These are phyloP conservation scores for Latheticus oryzae DNA, from an alignment of 2,888 invertebrate species.

Conservation along the genomic window DNA sequence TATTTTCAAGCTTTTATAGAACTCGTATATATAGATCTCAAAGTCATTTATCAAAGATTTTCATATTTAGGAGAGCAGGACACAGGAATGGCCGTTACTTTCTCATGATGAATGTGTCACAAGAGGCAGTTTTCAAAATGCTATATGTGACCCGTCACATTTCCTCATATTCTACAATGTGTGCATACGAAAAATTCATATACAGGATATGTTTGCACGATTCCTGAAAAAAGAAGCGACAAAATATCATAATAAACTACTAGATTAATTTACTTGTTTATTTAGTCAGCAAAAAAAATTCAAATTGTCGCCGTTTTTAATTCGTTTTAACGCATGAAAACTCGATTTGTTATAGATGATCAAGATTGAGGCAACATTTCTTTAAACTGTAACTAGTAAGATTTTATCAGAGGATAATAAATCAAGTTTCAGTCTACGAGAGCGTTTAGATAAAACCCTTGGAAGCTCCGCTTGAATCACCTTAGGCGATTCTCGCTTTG, in stretches of 20 bases:
- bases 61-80: constrained; percentile 47
- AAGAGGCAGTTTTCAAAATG: constrained; percentile 58
- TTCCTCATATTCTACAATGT: constrained; percentile 55
- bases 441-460: constrained; percentile 61
- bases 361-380: constrained; percentile 55
- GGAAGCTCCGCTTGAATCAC: constrained; percentile 62
- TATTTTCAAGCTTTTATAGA: constrained; percentile 12
- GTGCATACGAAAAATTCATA: constrained; percentile 52
- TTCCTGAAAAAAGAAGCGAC: constrained; percentile 11
- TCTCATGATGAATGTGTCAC: constrained; percentile 57
- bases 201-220: constrained; percentile 28
- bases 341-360: constrained; percentile 56
- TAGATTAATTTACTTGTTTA: constrained; percentile 29
- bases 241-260: constrained; percentile 33
- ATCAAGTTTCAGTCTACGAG: constrained; percentile 63
- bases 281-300: constrained; percentile 21
- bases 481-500: constrained; percentile 63
- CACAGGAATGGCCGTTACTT: constrained; percentile 45
- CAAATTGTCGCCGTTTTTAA: constrained; percentile 14
- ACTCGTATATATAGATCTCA: constrained; percentile 39
- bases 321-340: constrained; percentile 39
- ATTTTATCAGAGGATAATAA: constrained; percentile 63
- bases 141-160: constrained; percentile 57
- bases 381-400: constrained; percentile 62
- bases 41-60: constrained; percentile 49